Evolutionary conservation across 64 coral and sea anemone species (phyloP).

Genomic region (Montipora efflorescens): DNA sequence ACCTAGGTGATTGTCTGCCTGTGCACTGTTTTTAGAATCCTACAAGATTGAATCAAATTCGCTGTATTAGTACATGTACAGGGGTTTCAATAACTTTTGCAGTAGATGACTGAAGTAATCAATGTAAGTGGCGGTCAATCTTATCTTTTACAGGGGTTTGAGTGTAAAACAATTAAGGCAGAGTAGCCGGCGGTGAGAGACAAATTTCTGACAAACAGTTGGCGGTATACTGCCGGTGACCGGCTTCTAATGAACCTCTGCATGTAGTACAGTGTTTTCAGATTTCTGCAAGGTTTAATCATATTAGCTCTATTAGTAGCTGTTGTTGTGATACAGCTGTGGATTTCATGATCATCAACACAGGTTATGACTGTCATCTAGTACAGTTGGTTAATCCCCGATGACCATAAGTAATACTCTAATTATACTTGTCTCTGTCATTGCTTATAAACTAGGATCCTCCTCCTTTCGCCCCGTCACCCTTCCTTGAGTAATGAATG

Average conservation of each 20-base stretch:
- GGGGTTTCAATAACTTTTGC: no score
- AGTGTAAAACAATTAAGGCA: not conserved
- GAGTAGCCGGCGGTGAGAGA: no score
- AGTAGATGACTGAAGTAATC: no score
- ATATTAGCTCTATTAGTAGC: no score
- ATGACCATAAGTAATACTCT: no score
- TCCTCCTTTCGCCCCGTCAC: not conserved
- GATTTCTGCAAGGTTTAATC: not conserved
- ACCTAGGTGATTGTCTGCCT: no score
- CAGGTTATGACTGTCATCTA: no score
- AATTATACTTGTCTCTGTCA: not conserved
- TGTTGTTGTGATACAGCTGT: not conserved
- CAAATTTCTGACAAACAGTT: not conserved
- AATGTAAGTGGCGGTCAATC: not conserved
- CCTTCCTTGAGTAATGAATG: not conserved
- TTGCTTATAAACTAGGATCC: not conserved
- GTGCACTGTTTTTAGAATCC: no score
- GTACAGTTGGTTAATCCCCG: not conserved
- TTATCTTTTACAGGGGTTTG: not conserved
- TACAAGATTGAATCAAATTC: no score
- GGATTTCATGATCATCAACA: not conserved
- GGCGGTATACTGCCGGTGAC: not conserved
- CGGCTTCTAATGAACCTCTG: not conserved
- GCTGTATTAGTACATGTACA: no score
- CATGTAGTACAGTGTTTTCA: no score